Percentiles rank a stretch among this genome's conserved stretches.
Conservation (phyloP, 2,888 invertebrate genomes). For the Acleris cristana region DNA sequence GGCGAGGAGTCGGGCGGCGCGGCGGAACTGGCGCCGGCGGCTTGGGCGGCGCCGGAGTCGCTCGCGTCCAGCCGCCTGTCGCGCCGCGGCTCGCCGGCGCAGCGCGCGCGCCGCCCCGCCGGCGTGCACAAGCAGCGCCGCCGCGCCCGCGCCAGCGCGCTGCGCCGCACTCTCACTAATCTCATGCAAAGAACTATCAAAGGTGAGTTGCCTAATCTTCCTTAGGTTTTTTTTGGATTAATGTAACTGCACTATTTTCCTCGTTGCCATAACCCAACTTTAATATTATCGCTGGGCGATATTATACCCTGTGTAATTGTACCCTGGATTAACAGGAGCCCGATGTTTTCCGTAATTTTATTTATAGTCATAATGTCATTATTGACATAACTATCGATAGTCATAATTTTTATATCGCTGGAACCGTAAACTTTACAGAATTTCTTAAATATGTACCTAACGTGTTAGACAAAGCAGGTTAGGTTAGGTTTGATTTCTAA, state of each 20-base stretch:
- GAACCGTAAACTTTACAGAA: too few relatives aligned
- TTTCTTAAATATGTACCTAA: too few relatives aligned
- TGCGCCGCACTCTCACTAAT: slow-evolving; percentile 61
- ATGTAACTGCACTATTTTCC: neutral
- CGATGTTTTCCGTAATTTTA: too few relatives aligned
- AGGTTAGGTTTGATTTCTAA: too few relatives aligned
- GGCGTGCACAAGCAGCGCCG: slow-evolving; percentile 53
- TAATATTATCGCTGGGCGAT: too few relatives aligned
- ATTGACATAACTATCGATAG: too few relatives aligned
- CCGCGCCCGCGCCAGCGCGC: slow-evolving; percentile 53
- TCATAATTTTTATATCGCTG: too few relatives aligned
- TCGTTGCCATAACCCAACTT: too few relatives aligned
- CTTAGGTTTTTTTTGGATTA: neutral
- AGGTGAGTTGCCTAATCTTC: slow-evolving; percentile 59
- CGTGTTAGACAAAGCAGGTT: too few relatives aligned
- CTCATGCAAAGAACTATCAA: slow-evolving; percentile 62
- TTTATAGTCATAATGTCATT: too few relatives aligned
- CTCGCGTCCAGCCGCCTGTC: slow-evolving; percentile 28
- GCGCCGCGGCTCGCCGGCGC: slow-evolving; percentile 30
- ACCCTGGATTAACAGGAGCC: too few relatives aligned
- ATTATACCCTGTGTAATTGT: too few relatives aligned
- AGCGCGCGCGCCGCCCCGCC: slow-evolving; percentile 42
- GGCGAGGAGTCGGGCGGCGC: slow-evolving; percentile 49
- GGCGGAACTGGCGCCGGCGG: slow-evolving; percentile 30
- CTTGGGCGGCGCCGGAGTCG: slow-evolving; percentile 40